Conservation (phyloP, 1,140 invertebrate genomes). For the Leptinotarsa lineolata region DNA sequence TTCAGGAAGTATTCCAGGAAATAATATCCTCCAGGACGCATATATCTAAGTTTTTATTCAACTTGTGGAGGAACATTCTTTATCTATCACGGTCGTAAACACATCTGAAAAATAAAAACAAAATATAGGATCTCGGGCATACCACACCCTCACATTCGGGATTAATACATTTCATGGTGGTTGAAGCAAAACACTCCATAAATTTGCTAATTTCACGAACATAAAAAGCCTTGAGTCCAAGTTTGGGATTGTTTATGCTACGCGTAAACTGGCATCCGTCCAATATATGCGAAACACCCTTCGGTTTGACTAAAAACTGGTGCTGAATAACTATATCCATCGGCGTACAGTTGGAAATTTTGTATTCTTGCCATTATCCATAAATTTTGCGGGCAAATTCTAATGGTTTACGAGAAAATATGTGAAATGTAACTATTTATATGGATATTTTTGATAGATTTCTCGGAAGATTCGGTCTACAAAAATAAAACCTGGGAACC, state of each 20-base stretch:
- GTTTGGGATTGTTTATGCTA: conserved; percentile 27
- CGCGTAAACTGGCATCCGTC: conserved; percentile 18
- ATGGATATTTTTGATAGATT: too few species aligned
- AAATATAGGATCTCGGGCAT: neutral
- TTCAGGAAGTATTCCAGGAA: neutral
- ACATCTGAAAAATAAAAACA: conserved; percentile 1
- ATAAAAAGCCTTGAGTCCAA: conserved; percentile 22
- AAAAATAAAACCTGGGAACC: too few species aligned
- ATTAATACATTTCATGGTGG: conserved; percentile 21
- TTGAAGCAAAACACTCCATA: conserved; percentile 26
- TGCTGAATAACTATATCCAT: conserved; percentile 4
- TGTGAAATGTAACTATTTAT: too few species aligned
- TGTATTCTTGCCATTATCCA: neutral
- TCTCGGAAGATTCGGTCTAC: too few species aligned
- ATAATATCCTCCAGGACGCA: neutral
- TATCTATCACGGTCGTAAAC: conserved; percentile 1
- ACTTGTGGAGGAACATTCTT: conserved; percentile 1
- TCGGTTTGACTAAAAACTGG: conserved; percentile 4
- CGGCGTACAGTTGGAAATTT: neutral
- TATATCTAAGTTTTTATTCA: neutral
- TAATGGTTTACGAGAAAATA: too few species aligned
- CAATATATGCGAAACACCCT: conserved; percentile 13
- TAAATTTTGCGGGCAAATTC: too few species aligned
- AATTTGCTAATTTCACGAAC: conserved; percentile 26
- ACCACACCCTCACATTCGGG: conserved; percentile 17